phyloP scores from a whole-genome alignment of 2,888 invertebrate species.

The Caenorhabditis imperialis region DNA sequence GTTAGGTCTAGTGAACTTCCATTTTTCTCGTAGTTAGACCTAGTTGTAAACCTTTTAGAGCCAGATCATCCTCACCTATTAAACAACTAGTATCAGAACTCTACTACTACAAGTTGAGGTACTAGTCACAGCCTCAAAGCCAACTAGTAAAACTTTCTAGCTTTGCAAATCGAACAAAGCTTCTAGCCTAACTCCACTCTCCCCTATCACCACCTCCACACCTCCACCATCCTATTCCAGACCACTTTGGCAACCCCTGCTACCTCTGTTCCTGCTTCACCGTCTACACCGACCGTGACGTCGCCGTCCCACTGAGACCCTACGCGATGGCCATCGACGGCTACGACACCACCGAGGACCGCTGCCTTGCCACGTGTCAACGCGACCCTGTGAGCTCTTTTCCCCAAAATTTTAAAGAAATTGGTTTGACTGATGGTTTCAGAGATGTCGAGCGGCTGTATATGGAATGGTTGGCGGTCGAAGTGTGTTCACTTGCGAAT shows the following conservation, averaged over 20 bases:
- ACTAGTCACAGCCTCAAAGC: too few species aligned
- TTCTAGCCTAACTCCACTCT: too few species aligned
- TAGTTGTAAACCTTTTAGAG: too few species aligned
- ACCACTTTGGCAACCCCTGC: slow-evolving; percentile 75
- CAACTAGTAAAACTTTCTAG: too few species aligned
- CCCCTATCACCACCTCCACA: not conserved
- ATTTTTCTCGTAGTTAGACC: too few species aligned
- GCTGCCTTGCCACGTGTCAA: slow-evolving; percentile 75
- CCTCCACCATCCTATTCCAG: slow-evolving; percentile 45
- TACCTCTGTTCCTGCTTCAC: slow-evolving; percentile 76
- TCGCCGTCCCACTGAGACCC: slow-evolving; percentile 68
- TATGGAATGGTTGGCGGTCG: slow-evolving; percentile 77
- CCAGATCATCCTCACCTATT: too few species aligned
- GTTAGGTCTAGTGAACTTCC: too few species aligned
- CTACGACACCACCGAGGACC: slow-evolving; percentile 74
- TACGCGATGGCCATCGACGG: slow-evolving; percentile 73
- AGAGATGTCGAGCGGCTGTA: slow-evolving; percentile 75
- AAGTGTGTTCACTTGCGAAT: slow-evolving; percentile 76
- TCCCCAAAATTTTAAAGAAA: not conserved
- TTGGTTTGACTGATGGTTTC: slow-evolving; percentile 25
- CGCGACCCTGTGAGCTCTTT: slow-evolving; percentile 61
- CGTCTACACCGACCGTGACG: slow-evolving; percentile 75
- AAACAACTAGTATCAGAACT: too few species aligned
- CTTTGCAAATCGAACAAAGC: too few species aligned
- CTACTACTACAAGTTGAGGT: too few species aligned